Conservation (phyloP, 2,113 vertebrate species). For the Pteruthius melanotis region DNA sequence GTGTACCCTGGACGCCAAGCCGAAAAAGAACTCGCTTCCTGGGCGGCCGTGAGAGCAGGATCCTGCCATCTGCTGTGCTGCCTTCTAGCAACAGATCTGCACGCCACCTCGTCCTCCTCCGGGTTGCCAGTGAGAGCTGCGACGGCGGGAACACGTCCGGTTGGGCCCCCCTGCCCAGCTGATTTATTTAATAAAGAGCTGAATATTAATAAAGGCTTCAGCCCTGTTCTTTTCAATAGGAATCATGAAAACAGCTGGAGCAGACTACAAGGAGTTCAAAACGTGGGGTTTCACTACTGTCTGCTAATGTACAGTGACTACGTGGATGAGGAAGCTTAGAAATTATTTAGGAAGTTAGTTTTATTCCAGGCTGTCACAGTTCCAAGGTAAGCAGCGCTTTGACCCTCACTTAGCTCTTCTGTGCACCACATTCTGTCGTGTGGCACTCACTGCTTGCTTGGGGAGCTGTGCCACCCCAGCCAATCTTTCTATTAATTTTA, state of each 20-base stretch:
- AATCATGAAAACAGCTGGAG: neutral
- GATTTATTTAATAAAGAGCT: too few relatives aligned
- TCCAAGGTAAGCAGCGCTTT: neutral
- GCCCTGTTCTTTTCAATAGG: too few relatives aligned
- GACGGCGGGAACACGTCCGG: too few relatives aligned
- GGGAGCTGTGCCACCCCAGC: fast-evolving
- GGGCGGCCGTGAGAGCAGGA: too few relatives aligned
- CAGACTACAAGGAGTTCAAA: neutral
- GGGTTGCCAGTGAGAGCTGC: too few relatives aligned
- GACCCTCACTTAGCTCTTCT: neutral
- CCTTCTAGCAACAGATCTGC: too few relatives aligned
- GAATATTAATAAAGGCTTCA: too few relatives aligned
- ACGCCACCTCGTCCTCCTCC: too few relatives aligned
- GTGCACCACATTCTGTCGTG: fast-evolving
- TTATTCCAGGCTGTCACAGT: neutral
- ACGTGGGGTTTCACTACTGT: neutral
- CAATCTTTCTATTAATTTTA: neutral
- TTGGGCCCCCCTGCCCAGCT: too few relatives aligned
- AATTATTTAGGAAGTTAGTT: neutral
- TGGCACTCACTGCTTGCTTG: neutral
- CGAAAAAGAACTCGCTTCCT: too few relatives aligned
- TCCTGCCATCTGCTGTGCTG: too few relatives aligned
- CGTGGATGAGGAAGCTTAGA: neutral
- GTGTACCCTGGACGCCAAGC: too few relatives aligned
- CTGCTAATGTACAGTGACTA: neutral